Evolutionary conservation across 2,888 invertebrate genomes (phyloP), one percentile per base, ranked within the genome.

Genomic region (Strigamia transsilvanica): DNA sequence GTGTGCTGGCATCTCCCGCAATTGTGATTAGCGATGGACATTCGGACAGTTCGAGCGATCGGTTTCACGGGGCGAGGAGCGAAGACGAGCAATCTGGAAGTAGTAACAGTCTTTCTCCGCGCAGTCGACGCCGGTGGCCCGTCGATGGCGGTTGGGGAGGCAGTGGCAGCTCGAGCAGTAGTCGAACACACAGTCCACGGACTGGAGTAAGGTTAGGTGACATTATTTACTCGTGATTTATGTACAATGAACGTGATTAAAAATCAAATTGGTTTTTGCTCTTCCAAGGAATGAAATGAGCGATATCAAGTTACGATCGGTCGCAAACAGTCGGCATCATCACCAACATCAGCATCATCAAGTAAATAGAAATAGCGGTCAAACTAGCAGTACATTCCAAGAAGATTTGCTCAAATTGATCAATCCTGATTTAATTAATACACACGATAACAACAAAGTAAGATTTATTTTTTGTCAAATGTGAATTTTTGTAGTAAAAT

Each of bases 371-470:
- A 81, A 81, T 27, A 81, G 61, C 56, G 80, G 82, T 46, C 41
- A 77, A 38, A 84, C 84, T 21, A 85, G 84, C 56, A 84, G 91
- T 85, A 93, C 92, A 27, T 89, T 93, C 38, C 93, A 96, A 89
- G 95, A 96, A 87, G 96, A 97, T 87, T 89, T 95, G 27, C 93
- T 96, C 90, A 92, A 94, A 79, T 90, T 96, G 34, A 96, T 96
- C 86, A 94, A 94, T 88, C 95, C 94, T 0, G 95, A 95, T 86
- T 90, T 89, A 85, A 84, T 84, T 12, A 82, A 82, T 27, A 73
- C 77, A 3, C 83, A 83, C 73, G 83, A 82, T 41, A 61, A 79
- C n/a, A 82, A 79, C n/a, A 82, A 79, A 51, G 80, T 80, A 51
- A 80, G 42, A 0, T 2, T 10, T 34, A 7, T 7, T 34, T 34